Conservation (phyloP, 2,113 vertebrate genomes). For the Gracilinanus agilis region DNA sequence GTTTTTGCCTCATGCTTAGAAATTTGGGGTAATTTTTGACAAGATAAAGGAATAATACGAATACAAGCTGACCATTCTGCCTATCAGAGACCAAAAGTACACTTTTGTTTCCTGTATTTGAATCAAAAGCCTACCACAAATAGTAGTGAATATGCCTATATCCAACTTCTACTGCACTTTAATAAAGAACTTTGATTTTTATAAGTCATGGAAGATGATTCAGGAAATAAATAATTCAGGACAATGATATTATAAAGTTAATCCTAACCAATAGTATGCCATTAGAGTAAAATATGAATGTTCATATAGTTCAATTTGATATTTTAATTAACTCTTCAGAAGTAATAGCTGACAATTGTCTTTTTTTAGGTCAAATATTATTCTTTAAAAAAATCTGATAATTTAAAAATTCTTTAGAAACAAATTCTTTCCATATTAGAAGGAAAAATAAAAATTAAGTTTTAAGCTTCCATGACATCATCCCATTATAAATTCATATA, state of each 20-base stretch:
- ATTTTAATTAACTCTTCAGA: constrained; percentile 72
- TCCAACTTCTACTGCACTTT: constrained; percentile 44
- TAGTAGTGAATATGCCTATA: background rate
- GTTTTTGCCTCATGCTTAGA: background rate
- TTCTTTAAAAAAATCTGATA: constrained; percentile 36
- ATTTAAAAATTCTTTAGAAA: constrained; percentile 40
- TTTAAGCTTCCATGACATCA: background rate
- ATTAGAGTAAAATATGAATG: constrained; percentile 65
- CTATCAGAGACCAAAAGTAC: background rate
- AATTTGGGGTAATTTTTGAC: background rate
- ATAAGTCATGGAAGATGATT: constrained; percentile 43
- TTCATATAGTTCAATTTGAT: constrained; percentile 68
- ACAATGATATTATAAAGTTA: constrained; percentile 54
- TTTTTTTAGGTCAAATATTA: constrained; percentile 58
- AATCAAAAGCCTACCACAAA: background rate
- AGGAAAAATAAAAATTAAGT: background rate
- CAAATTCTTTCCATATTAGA: constrained; percentile 13
- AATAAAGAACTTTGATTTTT: constrained; percentile 24
- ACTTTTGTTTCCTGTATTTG: background rate
- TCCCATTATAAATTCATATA: background rate
- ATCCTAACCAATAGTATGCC: constrained; percentile 59
- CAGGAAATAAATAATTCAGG: constrained; percentile 68
- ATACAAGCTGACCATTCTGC: background rate
- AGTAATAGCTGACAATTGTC: constrained; percentile 59
- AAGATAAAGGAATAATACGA: background rate